Base-by-base conservation (phyloP, 2,113 vertebrate genomes). In the Phycodurus eques region DNA sequence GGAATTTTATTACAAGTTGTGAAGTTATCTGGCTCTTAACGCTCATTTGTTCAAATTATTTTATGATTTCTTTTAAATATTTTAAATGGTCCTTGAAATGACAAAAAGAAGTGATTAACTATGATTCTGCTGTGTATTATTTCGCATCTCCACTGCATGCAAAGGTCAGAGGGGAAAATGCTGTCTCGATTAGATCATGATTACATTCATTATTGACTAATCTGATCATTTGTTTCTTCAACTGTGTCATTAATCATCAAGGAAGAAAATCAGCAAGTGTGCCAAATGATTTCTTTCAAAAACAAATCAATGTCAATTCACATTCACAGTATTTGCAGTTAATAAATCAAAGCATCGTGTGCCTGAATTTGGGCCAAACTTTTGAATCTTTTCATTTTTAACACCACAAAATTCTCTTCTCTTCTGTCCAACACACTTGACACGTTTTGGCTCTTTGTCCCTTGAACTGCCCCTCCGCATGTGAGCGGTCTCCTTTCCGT, bases 381-480 rank as follows among this genome's bases (percentile, higher is more conserved):
- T 20, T 35, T 39, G 59, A 61, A 35, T 61, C 17, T 19, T 61
- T 63, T 42, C 19, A 17, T 19, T 8, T 15, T 61, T 35, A 13
- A 31, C 9, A 13, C 14, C 35, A 42, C 35, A 43, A 63, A n/a
- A 47, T 31, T n/a, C n/a, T n/a, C n/a, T n/a, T 35, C 4, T 39
- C 2, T 20, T 53, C 15, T 4, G 9, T 53, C 44, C 4, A 67
- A 31, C 53, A 66, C 7, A 27, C 14, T 68, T 70, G 62, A 22
- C 46, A 22, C 33, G 53, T 78, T 70, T 71, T 49, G 22, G 12
- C 62, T 65, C 62, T 65, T 65, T 65, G n/a, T 56, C 11, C 2
- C 73, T 80, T 79, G 10, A 73, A 83, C 71, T 65, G 69, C 72
- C 80, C 53, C 68, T 59, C 63, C 67, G 43, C 73, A 44, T 69